Base-by-base conservation (phyloP, 2,888 invertebrate genomes). In the Diarsia dahlii region DNA sequence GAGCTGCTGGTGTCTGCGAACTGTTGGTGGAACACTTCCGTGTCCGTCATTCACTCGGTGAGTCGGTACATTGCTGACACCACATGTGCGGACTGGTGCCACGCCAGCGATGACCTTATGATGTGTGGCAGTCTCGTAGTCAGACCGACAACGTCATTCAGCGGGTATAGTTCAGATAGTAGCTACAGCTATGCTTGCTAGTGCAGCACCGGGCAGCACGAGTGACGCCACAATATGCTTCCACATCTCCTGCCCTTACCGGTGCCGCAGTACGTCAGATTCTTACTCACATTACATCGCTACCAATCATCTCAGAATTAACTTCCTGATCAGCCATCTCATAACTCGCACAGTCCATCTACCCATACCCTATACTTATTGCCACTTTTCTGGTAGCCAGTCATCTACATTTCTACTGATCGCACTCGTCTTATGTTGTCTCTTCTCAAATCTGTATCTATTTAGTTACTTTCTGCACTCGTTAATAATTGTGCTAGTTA, bases 1-100 rank as follows among this genome's bases (percentile, higher is more conserved):
- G 4, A 12, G 34, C 13, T 56, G 56, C 23, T 15, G 52, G 46
- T 34, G 10, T 9, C 60, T 66, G 9, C 18, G 13, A 48, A 34
- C n/a, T 60, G 50, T 2, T n/a, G 28, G 6, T 23, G 13, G 15
- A 34, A 28, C 52, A 46, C 52, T 74, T 62, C 74, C 74, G 50
- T n/a, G 15, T 62, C 62, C 74, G 50, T 20, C n/a, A 52, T 73
- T 52, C 18, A 9, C 28, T 73, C 39, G 2, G 45, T 39, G 45
- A 9, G n/a, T 73, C 39, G 2, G 45, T 39, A 50, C 39, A 23
- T 12, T 39, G n/a, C 45, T 8, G 39, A 39, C 39, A 39, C n/a
- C 60, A 12, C 23, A 15, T 45, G 23, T 20, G 48, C 8, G 15
- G 39, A 28, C 28, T 2, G 28, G 28, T 28, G 28, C 28, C 2